Evolutionary conservation across 2,888 invertebrate genomes (phyloP).

Genomic region (Drosophila melanosoma): DNA sequence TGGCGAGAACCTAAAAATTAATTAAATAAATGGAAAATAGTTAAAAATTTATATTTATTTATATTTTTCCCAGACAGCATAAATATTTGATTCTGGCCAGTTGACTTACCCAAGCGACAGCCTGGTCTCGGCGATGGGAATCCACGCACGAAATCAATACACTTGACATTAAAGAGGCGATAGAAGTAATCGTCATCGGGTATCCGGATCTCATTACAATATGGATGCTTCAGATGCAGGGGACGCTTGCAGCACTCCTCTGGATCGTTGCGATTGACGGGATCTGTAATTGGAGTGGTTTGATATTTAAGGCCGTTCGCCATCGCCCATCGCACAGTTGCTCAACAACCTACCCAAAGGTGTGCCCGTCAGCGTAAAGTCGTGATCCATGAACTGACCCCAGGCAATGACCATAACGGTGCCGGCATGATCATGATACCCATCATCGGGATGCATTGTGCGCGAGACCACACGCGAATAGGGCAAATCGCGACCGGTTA

Average conservation of each 20-base stretch:
- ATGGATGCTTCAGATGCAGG: constrained; percentile 93
- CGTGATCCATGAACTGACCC: constrained; percentile 98
- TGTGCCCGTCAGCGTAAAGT: constrained; percentile 94
- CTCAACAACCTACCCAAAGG: constrained; percentile 89
- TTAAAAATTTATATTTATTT: background rate
- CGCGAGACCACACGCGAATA: constrained; percentile 94
- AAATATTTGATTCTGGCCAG: background rate
- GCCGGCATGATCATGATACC: constrained; percentile 96
- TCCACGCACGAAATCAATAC: constrained; percentile 95
- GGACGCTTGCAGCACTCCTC: constrained; percentile 95
- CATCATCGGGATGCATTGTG: constrained; percentile 96
- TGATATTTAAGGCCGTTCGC: background rate
- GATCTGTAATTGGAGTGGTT: constrained; percentile 86
- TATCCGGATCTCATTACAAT: constrained; percentile 95
- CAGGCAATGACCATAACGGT: constrained; percentile 96
- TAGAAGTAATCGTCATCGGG: constrained; percentile 97
- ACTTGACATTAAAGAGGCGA: constrained; percentile 92
- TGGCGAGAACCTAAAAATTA: constrained; percentile 89
- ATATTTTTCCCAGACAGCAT: background rate
- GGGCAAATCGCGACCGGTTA: constrained; percentile 91
- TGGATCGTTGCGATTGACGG: constrained; percentile 94
- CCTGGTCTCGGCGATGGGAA: constrained; percentile 95
- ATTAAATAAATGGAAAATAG: background rate
- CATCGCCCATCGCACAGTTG: background rate
- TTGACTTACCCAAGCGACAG: constrained; percentile 90